These are phyloP conservation scores for Tenebrio molitor DNA, from an alignment of 1,140 invertebrate genomes.

Conservation along the genomic window DNA sequence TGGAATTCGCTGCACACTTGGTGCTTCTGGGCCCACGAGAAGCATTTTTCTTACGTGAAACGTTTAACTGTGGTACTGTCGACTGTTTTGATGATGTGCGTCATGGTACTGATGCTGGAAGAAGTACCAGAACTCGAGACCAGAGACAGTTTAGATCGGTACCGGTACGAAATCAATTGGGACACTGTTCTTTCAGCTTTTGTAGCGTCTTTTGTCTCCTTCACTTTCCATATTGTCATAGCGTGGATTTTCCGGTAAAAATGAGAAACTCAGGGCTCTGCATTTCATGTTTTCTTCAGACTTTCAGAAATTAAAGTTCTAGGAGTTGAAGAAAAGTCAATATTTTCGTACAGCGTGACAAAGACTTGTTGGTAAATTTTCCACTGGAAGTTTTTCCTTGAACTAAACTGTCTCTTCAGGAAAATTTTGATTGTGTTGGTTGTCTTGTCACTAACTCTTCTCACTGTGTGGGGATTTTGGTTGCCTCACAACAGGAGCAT, in stretches of 20 bases:
- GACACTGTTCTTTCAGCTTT: background rate
- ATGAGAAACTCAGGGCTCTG: background rate
- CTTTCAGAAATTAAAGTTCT: background rate
- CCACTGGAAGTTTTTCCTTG: too few relatives aligned
- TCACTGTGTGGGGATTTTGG: constrained; percentile 5
- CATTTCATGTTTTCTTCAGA: background rate
- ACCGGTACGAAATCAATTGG: background rate
- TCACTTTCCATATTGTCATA: background rate
- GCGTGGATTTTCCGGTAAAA: constrained; percentile 5
- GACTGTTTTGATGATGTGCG: background rate
- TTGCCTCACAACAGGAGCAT: background rate
- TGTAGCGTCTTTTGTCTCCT: background rate
- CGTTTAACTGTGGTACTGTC: background rate
- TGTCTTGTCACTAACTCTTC: constrained; percentile 16
- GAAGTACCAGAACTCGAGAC: background rate
- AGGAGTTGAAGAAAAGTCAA: background rate
- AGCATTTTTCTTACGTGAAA: constrained; percentile 3
- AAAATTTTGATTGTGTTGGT: background rate
- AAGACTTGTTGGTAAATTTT: constrained; percentile 17
- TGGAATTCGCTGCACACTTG: constrained; percentile 18
- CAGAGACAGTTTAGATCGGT: background rate
- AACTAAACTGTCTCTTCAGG: too few relatives aligned
- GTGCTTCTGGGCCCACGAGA: constrained; percentile 3
- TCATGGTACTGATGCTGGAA: background rate
- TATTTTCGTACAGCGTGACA: background rate